These are phyloP conservation scores for Stylophora pistillata DNA, from an alignment of 64 coral and sea anemone genomes.

Conservation along the genomic window DNA sequence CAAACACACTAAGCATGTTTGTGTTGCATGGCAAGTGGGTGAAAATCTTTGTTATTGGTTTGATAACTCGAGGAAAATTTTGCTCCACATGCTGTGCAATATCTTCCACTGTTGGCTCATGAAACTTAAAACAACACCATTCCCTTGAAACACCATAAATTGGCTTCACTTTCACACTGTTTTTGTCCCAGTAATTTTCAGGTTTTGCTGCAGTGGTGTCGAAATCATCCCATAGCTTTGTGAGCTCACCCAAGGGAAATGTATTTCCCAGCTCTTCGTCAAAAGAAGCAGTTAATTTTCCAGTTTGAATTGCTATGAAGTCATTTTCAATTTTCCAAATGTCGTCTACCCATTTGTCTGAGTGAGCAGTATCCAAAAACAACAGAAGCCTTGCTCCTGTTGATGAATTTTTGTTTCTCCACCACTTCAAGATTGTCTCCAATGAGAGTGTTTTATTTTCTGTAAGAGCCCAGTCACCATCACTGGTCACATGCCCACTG, in stretches of 20 bases:
- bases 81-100: slow-evolving; percentile 85
- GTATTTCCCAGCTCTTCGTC: slow-evolving; percentile 76
- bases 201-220: slow-evolving; percentile 57
- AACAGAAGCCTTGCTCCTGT: slow-evolving; percentile 85
- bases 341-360: slow-evolving; percentile 82
- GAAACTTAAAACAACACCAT: slow-evolving; percentile 93
- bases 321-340: slow-evolving; percentile 76
- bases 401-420: slow-evolving; percentile 71
- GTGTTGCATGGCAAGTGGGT: slow-evolving; percentile 80
- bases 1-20: slow-evolving; percentile 65
- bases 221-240: slow-evolving; percentile 82
- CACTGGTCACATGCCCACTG: slow-evolving; percentile 86
- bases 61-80: slow-evolving; percentile 86
- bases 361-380: slow-evolving; percentile 93
- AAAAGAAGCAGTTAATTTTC: slow-evolving; percentile 54
- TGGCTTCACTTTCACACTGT: slow-evolving; percentile 71
- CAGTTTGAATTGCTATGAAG: slow-evolving; percentile 91
- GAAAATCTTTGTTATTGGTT: slow-evolving; percentile 88
- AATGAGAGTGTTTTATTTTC: slow-evolving; percentile 85
- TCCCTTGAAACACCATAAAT: slow-evolving; percentile 88
- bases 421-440: slow-evolving; percentile 66
- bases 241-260: slow-evolving; percentile 87
- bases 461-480: slow-evolving; percentile 90
- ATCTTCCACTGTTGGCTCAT: slow-evolving; percentile 85
- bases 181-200: slow-evolving; percentile 58